A percentile compares a stretch with the other conserved stretches of the same genome.
Conservation (phyloP, 2,113 vertebrate species). For the Nothobranchius furzeri region DNA sequence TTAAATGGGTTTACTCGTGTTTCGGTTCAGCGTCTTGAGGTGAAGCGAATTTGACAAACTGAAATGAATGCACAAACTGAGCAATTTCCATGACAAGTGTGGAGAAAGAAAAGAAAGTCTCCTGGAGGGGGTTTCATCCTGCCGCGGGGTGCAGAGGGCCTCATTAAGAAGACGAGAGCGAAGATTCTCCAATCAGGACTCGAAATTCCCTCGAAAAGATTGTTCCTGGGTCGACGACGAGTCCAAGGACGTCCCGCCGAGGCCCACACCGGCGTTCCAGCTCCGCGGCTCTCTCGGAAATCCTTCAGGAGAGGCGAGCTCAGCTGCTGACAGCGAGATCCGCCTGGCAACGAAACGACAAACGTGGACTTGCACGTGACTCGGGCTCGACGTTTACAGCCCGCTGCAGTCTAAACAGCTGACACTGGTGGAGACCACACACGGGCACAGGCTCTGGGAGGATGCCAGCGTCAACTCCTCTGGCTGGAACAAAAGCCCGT, state of each 20-base stretch:
- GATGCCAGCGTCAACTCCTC: conserved; percentile 47
- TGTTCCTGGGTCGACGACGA: conserved; percentile 17
- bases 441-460: conserved; percentile 4
- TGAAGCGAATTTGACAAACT: conserved; percentile 48
- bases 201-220: conserved; percentile 24
- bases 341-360: conserved; percentile 20
- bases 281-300: conserved; percentile 42
- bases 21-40: conserved; percentile 26
- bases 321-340: conserved; percentile 20
- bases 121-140: conserved; percentile 29
- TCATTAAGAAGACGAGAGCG: conserved; percentile 20
- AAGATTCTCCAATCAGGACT: background rate
- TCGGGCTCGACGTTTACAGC: conserved; percentile 5
- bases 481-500: conserved; percentile 31
- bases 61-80: conserved; percentile 26
- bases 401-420: conserved; percentile 5
- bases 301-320: conserved; percentile 3
- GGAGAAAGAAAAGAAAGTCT: background rate
- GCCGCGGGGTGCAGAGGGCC: conserved; percentile 12
- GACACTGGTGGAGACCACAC: conserved; percentile 46
- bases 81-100: conserved; percentile 24
- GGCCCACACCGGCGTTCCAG: background rate
- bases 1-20: conserved; percentile 25
- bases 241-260: conserved; percentile 27
- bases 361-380: conserved; percentile 11